Percentiles rank a stretch among this genome's conserved stretches.
phyloP scores from a whole-genome alignment of 2,797 vertebrate species.

The Sebastes cheni region DNA sequence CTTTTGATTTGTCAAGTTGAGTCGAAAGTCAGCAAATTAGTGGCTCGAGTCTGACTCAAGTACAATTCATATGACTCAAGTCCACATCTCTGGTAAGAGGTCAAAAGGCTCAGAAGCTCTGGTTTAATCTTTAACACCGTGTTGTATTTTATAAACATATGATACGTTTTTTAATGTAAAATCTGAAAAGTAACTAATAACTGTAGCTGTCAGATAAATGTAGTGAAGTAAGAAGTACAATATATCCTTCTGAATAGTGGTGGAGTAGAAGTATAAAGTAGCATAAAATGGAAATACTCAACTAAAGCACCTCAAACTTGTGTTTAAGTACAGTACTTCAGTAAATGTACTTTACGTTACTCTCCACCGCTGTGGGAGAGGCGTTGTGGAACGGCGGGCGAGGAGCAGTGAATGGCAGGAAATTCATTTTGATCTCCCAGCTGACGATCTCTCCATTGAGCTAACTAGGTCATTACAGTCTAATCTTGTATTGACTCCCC shows the following conservation, averaged over 20 bases:
- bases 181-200: background rate
- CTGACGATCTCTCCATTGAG: conserved; percentile 59
- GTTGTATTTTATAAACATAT: background rate
- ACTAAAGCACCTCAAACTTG: background rate
- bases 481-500: conserved; percentile 71
- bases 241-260: background rate
- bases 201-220: background rate
- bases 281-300: background rate
- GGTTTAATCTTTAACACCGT: background rate
- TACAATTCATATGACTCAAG: too few relatives aligned
- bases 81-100: too few relatives aligned
- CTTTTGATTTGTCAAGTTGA: too few relatives aligned
- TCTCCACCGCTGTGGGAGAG: conserved; percentile 5
- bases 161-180: background rate
- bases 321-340: background rate
- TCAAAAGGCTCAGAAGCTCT: background rate
- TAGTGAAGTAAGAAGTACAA: background rate
- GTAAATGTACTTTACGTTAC: background rate
- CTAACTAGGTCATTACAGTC: conserved; percentile 75
- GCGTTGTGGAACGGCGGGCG: conserved; percentile 35
- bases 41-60: too few relatives aligned
- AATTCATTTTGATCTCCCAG: conserved; percentile 70
- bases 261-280: background rate
- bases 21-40: too few relatives aligned
- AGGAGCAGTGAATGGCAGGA: conserved; percentile 67